Conservation (phyloP, 2,888 invertebrate species). For the Mythimna impura region DNA sequence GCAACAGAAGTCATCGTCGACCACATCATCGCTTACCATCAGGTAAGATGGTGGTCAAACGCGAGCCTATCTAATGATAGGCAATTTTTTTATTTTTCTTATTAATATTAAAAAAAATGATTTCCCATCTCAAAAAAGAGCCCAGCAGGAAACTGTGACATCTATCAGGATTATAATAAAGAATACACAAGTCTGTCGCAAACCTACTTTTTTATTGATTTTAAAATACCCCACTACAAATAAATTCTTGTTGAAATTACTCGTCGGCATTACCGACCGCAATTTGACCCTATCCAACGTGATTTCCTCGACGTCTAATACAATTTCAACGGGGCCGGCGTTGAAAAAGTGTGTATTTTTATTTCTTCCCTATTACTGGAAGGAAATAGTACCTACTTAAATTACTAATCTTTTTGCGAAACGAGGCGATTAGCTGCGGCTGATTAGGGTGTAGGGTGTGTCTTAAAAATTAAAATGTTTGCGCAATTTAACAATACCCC, state of each 20-base stretch:
- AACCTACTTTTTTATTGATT: too few relatives aligned
- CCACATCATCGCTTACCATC: too few relatives aligned
- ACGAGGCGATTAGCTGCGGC: neutral
- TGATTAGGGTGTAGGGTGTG: neutral
- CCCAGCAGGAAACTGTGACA: too few relatives aligned
- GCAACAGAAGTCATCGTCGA: too few relatives aligned
- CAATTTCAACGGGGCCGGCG: slow-evolving; percentile 20
- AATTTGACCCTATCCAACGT: slow-evolving; percentile 26
- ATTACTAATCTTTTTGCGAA: slow-evolving; percentile 12
- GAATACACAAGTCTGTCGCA: too few relatives aligned
- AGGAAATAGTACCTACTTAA: slow-evolving; percentile 5
- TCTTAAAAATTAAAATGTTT: neutral
- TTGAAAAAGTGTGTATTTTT: slow-evolving; percentile 11
- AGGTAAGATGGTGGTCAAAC: too few relatives aligned
- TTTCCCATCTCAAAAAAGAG: too few relatives aligned
- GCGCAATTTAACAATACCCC: neutral
- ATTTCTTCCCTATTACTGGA: slow-evolving; percentile 14
- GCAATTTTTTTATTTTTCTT: too few relatives aligned
- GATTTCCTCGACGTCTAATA: slow-evolving; percentile 17
- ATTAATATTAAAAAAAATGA: too few relatives aligned
- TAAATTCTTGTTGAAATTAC: slow-evolving; percentile 7
- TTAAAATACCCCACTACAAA: neutral
- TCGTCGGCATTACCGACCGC: neutral
- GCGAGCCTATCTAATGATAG: too few relatives aligned
- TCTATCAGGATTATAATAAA: too few relatives aligned